These are phyloP conservation scores for Gymnarchus niloticus DNA, from an alignment of 2,113 vertebrate genomes.

Conservation along the genomic window DNA sequence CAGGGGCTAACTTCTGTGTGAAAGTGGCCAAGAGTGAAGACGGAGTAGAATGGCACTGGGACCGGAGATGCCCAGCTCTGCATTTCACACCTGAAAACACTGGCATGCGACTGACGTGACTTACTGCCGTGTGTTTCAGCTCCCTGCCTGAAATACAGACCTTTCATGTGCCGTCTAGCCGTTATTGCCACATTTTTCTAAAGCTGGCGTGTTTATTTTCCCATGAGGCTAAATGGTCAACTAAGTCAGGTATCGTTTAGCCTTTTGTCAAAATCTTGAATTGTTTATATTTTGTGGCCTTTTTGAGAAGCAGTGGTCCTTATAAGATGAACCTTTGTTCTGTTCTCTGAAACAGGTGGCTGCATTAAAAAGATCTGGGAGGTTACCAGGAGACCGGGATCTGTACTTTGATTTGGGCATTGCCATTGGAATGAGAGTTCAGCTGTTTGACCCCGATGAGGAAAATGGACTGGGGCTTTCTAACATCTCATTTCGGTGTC, in stretches of 20 bases:
- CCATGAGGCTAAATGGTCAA: neutral
- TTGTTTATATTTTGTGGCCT: neutral
- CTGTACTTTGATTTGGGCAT: constrained; percentile 6
- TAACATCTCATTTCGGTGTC: constrained; percentile 2
- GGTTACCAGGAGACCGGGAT: neutral
- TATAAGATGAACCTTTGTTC: neutral
- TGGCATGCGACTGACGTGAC: neutral
- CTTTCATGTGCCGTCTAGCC: neutral
- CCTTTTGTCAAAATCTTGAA: constrained; percentile 5
- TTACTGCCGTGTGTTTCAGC: neutral
- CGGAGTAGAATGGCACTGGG: neutral
- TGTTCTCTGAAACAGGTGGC: neutral
- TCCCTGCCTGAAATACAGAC: neutral
- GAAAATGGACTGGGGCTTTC: constrained; percentile 29
- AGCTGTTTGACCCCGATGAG: constrained; percentile 25
- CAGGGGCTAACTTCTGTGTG: neutral
- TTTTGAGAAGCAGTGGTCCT: neutral
- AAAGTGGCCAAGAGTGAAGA: neutral
- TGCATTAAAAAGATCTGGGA: neutral
- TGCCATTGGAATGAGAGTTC: constrained; percentile 35
- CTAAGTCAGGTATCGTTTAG: neutral
- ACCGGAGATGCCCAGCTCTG: neutral
- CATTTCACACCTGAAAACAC: neutral
- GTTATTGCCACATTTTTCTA: neutral
- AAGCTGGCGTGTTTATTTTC: neutral